phyloP scores from a whole-genome alignment of 2,888 invertebrate species.

The Drosophila merina region DNA sequence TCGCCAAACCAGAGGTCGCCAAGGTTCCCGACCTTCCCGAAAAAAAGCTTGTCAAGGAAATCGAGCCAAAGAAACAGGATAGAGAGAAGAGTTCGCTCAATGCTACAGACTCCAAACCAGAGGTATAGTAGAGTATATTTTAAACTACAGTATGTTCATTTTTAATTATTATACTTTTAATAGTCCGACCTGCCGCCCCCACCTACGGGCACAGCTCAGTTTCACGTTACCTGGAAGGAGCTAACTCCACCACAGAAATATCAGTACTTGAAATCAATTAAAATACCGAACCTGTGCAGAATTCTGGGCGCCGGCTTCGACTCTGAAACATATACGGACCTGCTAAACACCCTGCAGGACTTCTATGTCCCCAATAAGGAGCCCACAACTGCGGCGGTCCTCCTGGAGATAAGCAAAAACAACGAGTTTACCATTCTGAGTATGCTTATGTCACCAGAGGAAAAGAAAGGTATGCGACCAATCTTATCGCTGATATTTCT shows the following conservation, averaged over 20 bases:
- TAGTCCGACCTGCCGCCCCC: slow-evolving; percentile 71
- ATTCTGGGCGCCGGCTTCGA: slow-evolving; percentile 83
- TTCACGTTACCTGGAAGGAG: slow-evolving; percentile 83
- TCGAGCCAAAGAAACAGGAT: background rate
- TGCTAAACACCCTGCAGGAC: slow-evolving; percentile 76
- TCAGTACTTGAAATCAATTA: slow-evolving; percentile 81
- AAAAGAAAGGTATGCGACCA: slow-evolving; percentile 72
- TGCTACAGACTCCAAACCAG: slow-evolving; percentile 3
- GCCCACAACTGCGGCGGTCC: slow-evolving; percentile 60
- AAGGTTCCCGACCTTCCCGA: background rate
- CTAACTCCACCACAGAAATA: slow-evolving; percentile 78
- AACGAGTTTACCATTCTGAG: slow-evolving; percentile 79
- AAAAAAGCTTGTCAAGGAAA: background rate
- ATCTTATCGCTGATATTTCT: no score
- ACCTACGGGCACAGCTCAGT: slow-evolving; percentile 81
- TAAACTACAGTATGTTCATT: background rate
- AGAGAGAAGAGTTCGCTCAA: background rate
- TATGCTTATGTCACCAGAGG: slow-evolving; percentile 79
- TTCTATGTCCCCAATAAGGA: slow-evolving; percentile 78
- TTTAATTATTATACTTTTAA: background rate
- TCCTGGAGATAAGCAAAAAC: slow-evolving; percentile 81
- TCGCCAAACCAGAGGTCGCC: slow-evolving; percentile 9
- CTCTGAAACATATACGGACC: slow-evolving; percentile 78
- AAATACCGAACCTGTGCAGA: slow-evolving; percentile 74
- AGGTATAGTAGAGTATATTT: background rate